Percentiles rank a stretch among this genome's conserved stretches.
Evolutionary conservation across 2,113 vertebrate genomes (phyloP).

Genomic region (Odobenus rosmarus): DNA sequence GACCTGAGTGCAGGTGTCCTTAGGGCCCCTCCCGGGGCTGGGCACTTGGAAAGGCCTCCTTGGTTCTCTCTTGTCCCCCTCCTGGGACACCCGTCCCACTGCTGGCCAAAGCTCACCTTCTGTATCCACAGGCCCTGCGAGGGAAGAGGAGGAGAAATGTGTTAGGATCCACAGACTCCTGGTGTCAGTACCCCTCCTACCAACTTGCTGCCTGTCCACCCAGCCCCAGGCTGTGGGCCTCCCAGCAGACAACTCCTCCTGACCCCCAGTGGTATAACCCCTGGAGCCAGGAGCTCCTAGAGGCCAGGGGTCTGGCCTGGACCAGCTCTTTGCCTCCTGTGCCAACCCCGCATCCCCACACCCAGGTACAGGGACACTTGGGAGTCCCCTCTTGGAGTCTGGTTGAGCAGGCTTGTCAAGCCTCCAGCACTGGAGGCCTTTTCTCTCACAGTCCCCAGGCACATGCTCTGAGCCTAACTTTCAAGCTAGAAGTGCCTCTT

Average conservation of each 20-base stretch:
- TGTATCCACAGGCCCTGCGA: neutral
- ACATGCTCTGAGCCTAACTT: neutral
- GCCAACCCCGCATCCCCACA: fast-evolving
- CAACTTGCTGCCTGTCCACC: neutral
- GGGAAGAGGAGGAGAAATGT: neutral
- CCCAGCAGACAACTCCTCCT: neutral
- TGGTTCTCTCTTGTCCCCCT: neutral
- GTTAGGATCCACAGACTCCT: neutral
- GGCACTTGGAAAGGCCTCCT: neutral
- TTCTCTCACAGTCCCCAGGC: neutral
- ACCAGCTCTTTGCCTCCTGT: neutral
- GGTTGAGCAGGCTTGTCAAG: neutral
- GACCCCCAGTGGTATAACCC: neutral
- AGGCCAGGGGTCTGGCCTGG: neutral
- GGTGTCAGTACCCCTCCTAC: neutral
- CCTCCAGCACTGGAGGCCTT: neutral
- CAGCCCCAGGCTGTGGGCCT: neutral
- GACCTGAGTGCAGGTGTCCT: neutral
- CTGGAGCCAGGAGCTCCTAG: neutral
- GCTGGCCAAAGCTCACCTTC: conserved; percentile 51
- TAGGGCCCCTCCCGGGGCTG: neutral
- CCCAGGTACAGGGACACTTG: neutral
- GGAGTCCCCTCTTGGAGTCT: neutral
- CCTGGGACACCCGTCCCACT: neutral
- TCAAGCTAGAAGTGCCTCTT: neutral